Base-by-base conservation (phyloP, 2,113 vertebrate species). In the Peromyscus polionotus region DNA sequence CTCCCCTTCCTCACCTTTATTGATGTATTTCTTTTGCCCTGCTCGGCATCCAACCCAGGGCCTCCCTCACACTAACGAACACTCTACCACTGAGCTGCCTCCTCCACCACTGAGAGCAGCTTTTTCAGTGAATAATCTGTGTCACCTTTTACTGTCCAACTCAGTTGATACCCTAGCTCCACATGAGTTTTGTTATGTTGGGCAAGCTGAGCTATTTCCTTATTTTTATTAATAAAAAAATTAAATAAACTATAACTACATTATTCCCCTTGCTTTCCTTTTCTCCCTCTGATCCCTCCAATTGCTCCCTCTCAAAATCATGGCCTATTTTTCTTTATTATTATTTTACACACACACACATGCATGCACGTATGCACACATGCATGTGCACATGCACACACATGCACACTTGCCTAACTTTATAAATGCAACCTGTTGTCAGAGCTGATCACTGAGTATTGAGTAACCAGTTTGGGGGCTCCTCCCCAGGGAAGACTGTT, bases 91-190 rank as follows among this genome's bases (percentile, higher is more conserved):
- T 33, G 26, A 57, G 4, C 57, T 9, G 39, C 16, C 20, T 8
- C 24, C 42, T 7, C 72, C 54, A 36, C 4, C 45, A 61, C 84
- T 54, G 5, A 70, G 75, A 57, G 14, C n/a, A 20, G 54, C 70
- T 88, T 72, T 33, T 93, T 65, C 51, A n/a, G 16, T 93, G 92
- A 86, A 7, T 75, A 28, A 91, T 88, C 45, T 70, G 17, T 61
- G 72, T 73, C 92, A 28, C 16, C 54, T 88, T 96, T 81, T 87
- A 67, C 76, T 95, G 92, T 33, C 48, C 26, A 76, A 57, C 93
- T 92, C 6, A 3, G 12, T 84, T 91, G 48, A 33, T 73, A 70
- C 24, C 19, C 33, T 88, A 77, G 87, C 28, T 96, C 83, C 31
- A 63, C 5, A 51, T 93, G 31, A 91, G 68, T 89, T 94, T 54